A percentile compares a stretch with the other conserved stretches of the same genome.
Conservation (phyloP, 2,113 vertebrate species). For the Crotalus helleri region DNA sequence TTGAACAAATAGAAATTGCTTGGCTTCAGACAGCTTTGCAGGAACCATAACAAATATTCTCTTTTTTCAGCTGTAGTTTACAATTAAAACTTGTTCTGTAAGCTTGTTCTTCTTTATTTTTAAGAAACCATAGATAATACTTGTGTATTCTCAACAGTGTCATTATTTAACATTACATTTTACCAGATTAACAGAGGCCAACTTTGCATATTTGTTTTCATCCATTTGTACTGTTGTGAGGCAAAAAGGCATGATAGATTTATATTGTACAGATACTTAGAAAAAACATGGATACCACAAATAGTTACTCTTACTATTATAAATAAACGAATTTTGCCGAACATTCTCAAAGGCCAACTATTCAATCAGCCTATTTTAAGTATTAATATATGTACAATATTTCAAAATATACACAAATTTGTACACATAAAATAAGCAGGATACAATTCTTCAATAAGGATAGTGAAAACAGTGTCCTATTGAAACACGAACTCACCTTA, state of each 20-base stretch:
- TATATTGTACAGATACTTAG: neutral
- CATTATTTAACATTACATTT: neutral
- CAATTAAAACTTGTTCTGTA: neutral
- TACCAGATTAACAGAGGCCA: neutral
- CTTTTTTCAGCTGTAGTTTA: neutral
- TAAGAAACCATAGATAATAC: neutral
- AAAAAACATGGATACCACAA: neutral
- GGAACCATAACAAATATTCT: neutral
- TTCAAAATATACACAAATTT: neutral
- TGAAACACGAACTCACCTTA: neutral
- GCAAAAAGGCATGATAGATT: neutral
- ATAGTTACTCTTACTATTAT: neutral
- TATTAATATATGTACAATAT: neutral
- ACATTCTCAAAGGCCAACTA: neutral
- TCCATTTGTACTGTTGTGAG: neutral
- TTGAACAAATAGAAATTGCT: no score
- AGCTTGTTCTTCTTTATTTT: neutral
- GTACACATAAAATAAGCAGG: neutral
- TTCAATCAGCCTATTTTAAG: neutral
- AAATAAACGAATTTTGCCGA: neutral
- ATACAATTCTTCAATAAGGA: neutral
- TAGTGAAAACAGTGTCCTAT: neutral
- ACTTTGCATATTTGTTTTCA: neutral
- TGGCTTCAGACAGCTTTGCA: neutral
- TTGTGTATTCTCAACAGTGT: constrained; percentile 5